Percentiles rank a stretch among this genome's conserved stretches.
phyloP scores from a whole-genome alignment of 2,888 invertebrate genomes.

The Lycocerus yunnanus region DNA sequence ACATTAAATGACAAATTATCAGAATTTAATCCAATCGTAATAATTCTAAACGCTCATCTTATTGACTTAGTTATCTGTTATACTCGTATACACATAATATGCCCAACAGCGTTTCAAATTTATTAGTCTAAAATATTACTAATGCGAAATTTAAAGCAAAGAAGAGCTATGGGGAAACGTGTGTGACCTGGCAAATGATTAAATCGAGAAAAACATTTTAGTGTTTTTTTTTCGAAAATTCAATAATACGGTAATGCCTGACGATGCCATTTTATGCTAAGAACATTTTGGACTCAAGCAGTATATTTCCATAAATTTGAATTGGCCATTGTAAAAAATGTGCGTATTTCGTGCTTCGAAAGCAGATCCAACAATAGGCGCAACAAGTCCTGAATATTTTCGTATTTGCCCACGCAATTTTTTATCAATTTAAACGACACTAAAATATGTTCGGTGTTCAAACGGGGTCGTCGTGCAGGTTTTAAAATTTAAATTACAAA shows the following conservation, averaged over 20 bases:
- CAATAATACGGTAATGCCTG: background rate
- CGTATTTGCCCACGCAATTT: background rate
- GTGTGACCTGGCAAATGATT: no score
- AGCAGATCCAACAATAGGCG: background rate
- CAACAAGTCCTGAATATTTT: background rate
- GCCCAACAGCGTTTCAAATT: background rate
- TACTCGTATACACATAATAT: background rate
- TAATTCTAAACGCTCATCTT: background rate
- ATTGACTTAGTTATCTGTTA: background rate
- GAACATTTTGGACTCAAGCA: background rate
- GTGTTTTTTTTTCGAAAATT: background rate
- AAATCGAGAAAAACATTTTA: background rate
- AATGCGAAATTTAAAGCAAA: background rate
- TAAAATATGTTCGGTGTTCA: background rate
- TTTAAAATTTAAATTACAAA: background rate
- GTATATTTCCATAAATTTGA: background rate
- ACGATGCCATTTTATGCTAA: background rate
- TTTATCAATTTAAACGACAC: background rate
- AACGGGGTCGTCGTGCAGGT: background rate
- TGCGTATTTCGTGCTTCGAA: background rate
- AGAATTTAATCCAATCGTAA: background rate
- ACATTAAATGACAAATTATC: conserved; percentile 12
- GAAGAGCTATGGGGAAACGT: no score
- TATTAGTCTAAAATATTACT: background rate
- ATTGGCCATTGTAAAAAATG: background rate